phyloP scores from a whole-genome alignment of 2,888 invertebrate genomes.

The Erannis defoliaria region DNA sequence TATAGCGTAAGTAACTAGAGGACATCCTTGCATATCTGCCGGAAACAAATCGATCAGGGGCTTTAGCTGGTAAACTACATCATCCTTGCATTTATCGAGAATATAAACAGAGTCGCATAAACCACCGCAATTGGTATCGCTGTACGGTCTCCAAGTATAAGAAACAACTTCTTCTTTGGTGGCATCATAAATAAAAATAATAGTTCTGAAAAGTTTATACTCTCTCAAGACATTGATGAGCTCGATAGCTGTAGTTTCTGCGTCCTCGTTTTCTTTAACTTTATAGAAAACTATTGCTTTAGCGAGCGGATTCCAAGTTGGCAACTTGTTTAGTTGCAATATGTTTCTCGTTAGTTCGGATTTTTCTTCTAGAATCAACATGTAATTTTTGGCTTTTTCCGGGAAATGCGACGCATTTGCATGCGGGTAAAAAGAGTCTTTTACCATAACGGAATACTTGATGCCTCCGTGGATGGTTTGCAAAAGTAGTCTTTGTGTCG shows the following conservation, averaged over 20 bases:
- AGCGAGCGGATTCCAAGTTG: conserved; percentile 84
- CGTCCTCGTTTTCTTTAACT: conserved; percentile 62
- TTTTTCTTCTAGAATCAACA: conserved; percentile 82
- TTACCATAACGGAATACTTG: conserved; percentile 83
- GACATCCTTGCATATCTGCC: conserved; percentile 74
- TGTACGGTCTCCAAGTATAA: conserved; percentile 80
- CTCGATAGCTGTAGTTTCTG: conserved; percentile 63
- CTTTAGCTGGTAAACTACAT: conserved; percentile 61
- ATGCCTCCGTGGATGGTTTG: conserved; percentile 77
- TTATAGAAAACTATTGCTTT: conserved; percentile 80
- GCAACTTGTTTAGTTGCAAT: conserved; percentile 77
- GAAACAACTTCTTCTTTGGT: conserved; percentile 67
- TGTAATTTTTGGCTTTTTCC: conserved; percentile 85
- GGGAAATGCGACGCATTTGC: conserved; percentile 84
- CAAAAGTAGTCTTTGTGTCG: conserved; percentile 73
- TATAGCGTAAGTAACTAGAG: conserved; percentile 74
- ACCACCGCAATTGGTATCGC: conserved; percentile 74
- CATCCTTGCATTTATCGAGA: conserved; percentile 73
- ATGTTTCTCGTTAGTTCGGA: conserved; percentile 78
- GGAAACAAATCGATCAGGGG: conserved; percentile 73
- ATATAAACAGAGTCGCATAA: conserved; percentile 73
- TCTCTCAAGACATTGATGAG: conserved; percentile 75
- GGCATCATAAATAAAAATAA: conserved; percentile 73
- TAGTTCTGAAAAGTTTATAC: conserved; percentile 74
- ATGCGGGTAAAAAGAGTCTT: conserved; percentile 80